Evolutionary conservation across 2,888 invertebrate genomes (phyloP).

Genomic region (Cephus pygmeus): DNA sequence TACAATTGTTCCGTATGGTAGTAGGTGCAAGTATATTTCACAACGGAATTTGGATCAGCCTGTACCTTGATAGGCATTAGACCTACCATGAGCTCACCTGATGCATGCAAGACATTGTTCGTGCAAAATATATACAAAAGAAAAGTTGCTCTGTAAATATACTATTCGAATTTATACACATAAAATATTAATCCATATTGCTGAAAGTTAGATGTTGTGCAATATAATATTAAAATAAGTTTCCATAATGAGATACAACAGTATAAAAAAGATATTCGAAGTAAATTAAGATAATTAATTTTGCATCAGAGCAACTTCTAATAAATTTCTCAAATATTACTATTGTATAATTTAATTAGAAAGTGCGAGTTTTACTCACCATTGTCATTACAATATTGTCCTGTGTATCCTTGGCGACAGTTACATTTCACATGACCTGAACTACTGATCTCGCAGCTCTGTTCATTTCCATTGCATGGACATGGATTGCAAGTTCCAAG

Average conservation of each 20-base stretch:
- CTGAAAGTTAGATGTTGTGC: not conserved
- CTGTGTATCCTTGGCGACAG: slow-evolving; percentile 77
- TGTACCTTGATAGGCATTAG: slow-evolving; percentile 66
- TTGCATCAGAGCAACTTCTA: not conserved
- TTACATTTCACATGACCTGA: slow-evolving; percentile 72
- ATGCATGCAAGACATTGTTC: slow-evolving; percentile 32
- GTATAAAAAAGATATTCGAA: slow-evolving; percentile 8
- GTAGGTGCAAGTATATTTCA: slow-evolving; percentile 69
- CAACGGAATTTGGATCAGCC: slow-evolving; percentile 60
- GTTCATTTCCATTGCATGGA: slow-evolving; percentile 81
- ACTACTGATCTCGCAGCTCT: slow-evolving; percentile 73
- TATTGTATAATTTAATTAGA: slow-evolving; percentile 9
- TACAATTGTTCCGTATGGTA: slow-evolving; percentile 60
- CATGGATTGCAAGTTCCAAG: slow-evolving; percentile 76
- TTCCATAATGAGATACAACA: slow-evolving; percentile 12
- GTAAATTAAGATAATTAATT: not conserved
- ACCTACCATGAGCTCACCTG: slow-evolving; percentile 66
- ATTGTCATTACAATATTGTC: slow-evolving; percentile 73
- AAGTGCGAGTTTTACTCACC: slow-evolving; percentile 63
- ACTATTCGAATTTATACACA: not conserved
- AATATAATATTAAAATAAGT: not conserved
- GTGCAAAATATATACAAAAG: slow-evolving; percentile 28
- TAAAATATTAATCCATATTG: not conserved
- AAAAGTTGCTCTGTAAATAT: not conserved
- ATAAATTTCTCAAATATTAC: slow-evolving; percentile 9